These are phyloP conservation scores for Drosophila kuntzei DNA, from an alignment of 2,888 invertebrate genomes.

Conservation along the genomic window DNA sequence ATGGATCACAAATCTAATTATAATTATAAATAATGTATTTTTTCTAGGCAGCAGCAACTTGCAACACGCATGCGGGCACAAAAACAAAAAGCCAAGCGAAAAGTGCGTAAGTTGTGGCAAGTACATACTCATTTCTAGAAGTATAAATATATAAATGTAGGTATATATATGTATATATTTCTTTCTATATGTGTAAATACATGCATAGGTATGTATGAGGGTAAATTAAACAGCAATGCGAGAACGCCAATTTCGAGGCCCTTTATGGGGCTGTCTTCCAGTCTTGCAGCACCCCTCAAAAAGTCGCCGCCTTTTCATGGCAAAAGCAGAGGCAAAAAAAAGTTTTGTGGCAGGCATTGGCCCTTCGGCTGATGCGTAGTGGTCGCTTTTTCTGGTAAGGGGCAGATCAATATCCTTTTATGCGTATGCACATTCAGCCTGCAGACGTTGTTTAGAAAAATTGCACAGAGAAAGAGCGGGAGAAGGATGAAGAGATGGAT, in stretches of 20 bases:
- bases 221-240: conserved; percentile 62
- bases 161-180: neutral
- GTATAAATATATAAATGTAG: neutral
- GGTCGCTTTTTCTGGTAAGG: conserved; percentile 70
- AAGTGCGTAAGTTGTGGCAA: conserved; percentile 68
- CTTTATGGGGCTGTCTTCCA: conserved; percentile 24
- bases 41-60: neutral
- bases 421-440: conserved; percentile 54
- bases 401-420: conserved; percentile 83
- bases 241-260: conserved; percentile 69
- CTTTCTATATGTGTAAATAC: conserved; percentile 9
- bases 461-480: conserved; percentile 25
- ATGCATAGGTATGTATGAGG: conserved; percentile 34
- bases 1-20: conserved; percentile 44
- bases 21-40: conserved; percentile 53
- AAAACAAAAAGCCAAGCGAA: conserved; percentile 63
- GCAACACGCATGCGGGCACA: conserved; percentile 56
- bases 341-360: conserved; percentile 64
- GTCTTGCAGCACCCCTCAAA: conserved; percentile 63
- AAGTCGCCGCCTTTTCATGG: conserved; percentile 43
- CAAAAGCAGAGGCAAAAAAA: conserved; percentile 38
- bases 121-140: conserved; percentile 12
- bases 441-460: conserved; percentile 53
- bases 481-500: neutral
- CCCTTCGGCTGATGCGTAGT: conserved; percentile 65